Conservation (phyloP, 37 sponge, comb jelly and placozoan genomes). For the Lycopodina hypogea region DNA sequence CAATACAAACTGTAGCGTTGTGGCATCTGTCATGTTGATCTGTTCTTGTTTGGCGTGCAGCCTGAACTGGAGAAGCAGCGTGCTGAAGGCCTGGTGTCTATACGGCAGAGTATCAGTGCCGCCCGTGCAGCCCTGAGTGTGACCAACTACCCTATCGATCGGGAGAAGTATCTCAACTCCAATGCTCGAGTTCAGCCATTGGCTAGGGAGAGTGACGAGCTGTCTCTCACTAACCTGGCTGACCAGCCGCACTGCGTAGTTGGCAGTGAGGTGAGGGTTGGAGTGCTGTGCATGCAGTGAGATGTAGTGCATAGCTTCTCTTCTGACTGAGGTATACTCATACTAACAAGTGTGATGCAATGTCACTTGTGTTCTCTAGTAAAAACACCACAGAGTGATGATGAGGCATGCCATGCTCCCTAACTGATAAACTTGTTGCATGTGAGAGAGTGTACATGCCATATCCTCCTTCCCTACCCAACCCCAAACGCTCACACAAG, state of each 20-base stretch:
- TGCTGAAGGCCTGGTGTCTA: slow-evolving; percentile 16
- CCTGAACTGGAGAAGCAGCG: slow-evolving; percentile 35
- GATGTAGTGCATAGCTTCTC: neutral
- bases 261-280: slow-evolving; percentile 71
- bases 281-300: no score
- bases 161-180: slow-evolving; percentile 39
- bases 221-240: slow-evolving; percentile 45
- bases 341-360: no score
- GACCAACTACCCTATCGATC: slow-evolving; percentile 2
- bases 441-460: no score
- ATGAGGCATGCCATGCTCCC: no score
- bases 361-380: no score
- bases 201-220: slow-evolving; percentile 36
- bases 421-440: no score
- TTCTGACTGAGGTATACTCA: no score
- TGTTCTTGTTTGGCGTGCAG: neutral
- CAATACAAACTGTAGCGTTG: no score
- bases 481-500: no score
- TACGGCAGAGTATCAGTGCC: slow-evolving; percentile 9
- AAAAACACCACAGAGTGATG: no score
- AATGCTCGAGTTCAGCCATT: slow-evolving; percentile 46
- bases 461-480: neutral
- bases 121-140: slow-evolving; percentile 12
- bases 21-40: no score
- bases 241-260: slow-evolving; percentile 64